Base-by-base conservation (phyloP, 1,140 invertebrate genomes). In the Solen grandis region DNA sequence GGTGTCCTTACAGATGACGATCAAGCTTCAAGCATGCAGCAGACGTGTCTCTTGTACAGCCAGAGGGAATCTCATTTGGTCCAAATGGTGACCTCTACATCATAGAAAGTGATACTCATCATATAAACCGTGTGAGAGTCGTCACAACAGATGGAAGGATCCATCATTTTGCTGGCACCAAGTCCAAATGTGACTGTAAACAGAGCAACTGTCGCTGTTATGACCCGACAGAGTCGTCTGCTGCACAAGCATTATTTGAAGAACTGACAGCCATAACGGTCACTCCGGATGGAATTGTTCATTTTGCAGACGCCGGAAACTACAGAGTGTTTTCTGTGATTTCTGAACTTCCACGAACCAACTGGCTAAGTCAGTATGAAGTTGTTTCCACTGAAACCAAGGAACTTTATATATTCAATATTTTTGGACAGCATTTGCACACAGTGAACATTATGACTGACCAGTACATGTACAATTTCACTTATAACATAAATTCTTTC, bases 401-500 rank as follows among this genome's bases (percentile, higher is more conserved):
- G 83, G 97, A 99, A 93, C 94, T 99, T 38, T 99, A 98, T 88
- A 95, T 98, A 0, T 99, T 99, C 90, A 99, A 99, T 88, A 94
- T 97, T 84, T 98, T 98, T 88, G 98, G 98, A 0, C 97, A 99
- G 90, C 98, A 99, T 87, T 95, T 97, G 1, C 95, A 96, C 38
- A 99, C 98, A 0, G 96, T 96, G 80, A 98, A 98, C 89, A 97
- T 99, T 75, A 93, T 98, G 2, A 99, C 97, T 0, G 96, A 97
- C 0, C 96, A 97, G 91, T 97, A 95, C 0, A 95, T 96, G 72
- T 99, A 98, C 89, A 94, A 96, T 1, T 99, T 99, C 88, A 96
- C 97, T 0, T 99, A 99, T 91, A 99, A 97, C 84, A 97, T 99
- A 0, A 98, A 98, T 88, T 99, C 97, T 0, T 98, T 97, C 83